Evolutionary conservation across 2,113 vertebrate genomes (phyloP).

Genomic region (Ifrita kowaldi): DNA sequence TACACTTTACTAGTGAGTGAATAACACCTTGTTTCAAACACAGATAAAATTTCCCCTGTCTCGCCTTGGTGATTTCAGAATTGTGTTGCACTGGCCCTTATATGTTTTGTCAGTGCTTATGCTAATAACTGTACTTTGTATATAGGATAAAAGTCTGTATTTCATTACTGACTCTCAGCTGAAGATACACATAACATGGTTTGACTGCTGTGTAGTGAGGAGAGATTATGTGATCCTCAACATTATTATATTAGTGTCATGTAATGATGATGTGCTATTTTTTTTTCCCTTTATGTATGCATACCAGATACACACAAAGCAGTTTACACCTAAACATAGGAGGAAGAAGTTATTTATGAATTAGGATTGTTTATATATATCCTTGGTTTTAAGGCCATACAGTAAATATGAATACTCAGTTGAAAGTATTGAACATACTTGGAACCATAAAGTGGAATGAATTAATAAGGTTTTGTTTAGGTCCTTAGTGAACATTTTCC

Average conservation of each 20-base stretch:
- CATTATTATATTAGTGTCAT: neutral
- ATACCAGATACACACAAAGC: neutral
- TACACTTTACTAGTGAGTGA: neutral
- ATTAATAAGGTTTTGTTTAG: neutral
- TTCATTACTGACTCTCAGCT: neutral
- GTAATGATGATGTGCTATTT: neutral
- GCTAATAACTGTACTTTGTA: neutral
- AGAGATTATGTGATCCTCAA: neutral
- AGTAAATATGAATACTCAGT: neutral
- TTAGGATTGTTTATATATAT: neutral
- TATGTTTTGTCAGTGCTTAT: neutral
- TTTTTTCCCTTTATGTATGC: accelerated
- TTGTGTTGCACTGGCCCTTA: neutral
- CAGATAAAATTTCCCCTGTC: neutral
- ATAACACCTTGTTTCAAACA: neutral
- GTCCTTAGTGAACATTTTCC: neutral
- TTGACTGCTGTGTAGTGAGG: neutral
- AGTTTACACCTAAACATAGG: neutral
- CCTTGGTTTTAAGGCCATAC: neutral
- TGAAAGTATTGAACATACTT: neutral
- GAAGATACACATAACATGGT: neutral
- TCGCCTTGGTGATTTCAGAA: neutral
- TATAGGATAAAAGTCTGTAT: neutral
- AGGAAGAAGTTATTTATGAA: neutral
- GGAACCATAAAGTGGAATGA: neutral